A percentile compares a stretch with the other conserved stretches of the same genome.
Evolutionary conservation across 1,140 invertebrate genomes (phyloP).

Genomic region (Geopemphigus sp.): DNA sequence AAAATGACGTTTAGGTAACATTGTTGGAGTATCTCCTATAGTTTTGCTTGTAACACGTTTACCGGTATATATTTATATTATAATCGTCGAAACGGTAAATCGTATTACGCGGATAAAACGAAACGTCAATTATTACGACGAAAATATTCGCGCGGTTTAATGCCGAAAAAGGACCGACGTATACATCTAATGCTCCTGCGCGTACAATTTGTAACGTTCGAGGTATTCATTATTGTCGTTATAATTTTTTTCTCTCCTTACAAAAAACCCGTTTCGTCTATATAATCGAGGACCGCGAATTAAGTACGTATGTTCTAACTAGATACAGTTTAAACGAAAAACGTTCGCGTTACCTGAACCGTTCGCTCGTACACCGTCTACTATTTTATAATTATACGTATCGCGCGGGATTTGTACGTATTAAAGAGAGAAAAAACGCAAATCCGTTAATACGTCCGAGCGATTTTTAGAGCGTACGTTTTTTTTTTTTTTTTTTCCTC

Average conservation of each 20-base stretch:
- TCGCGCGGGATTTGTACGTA: no score
- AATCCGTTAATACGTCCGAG: neutral
- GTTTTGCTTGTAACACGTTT: neutral
- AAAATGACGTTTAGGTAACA: no score
- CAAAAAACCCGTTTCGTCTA: neutral
- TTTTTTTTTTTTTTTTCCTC: neutral
- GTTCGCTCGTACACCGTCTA: no score
- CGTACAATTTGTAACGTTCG: no score
- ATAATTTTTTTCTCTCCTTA: neutral
- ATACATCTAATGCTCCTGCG: no score
- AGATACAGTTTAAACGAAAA: neutral
- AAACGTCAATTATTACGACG: neutral
- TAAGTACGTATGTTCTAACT: neutral
- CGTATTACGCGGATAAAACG: neutral
- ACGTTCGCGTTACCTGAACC: no score
- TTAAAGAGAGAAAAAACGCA: no score
- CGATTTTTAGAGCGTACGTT: slow-evolving; percentile 36
- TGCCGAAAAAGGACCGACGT: no score
- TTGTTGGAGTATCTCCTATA: no score
- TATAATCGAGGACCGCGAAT: neutral
- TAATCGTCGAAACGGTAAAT: neutral
- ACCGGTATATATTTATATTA: neutral
- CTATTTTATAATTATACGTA: no score
- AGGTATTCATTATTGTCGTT: no score
- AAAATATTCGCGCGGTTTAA: neutral